A percentile compares a stretch with the other conserved stretches of the same genome.
Evolutionary conservation across 53 echinoderm and acorn worm genomes (phyloP).

Genomic region (Henricia sp.): DNA sequence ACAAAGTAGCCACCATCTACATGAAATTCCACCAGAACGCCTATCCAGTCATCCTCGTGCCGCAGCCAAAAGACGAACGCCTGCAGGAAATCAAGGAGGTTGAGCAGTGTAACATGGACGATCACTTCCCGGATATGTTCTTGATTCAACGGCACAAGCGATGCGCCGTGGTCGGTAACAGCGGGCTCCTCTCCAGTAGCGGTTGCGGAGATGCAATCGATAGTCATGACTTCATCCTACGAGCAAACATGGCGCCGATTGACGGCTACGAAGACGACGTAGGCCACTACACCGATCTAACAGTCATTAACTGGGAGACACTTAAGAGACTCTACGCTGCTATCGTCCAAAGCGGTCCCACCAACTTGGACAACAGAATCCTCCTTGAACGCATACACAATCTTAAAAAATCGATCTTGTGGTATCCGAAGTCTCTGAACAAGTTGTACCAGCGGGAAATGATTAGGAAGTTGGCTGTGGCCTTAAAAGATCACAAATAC

Average conservation of each 20-base stretch:
- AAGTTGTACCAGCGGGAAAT: conserved; percentile 68
- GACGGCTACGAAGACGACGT: conserved; percentile 71
- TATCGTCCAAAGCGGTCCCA: conserved; percentile 56
- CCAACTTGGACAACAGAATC: conserved; percentile 46
- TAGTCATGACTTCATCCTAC: conserved; percentile 71
- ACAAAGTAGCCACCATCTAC: conserved; percentile 56
- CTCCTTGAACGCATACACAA: conserved; percentile 61
- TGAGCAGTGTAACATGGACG: conserved; percentile 60
- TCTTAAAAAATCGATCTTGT: conserved; percentile 82
- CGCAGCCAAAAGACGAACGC: conserved; percentile 28
- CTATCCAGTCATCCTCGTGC: conserved; percentile 64
- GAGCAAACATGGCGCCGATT: conserved; percentile 76
- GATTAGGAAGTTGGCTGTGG: conserved; percentile 62
- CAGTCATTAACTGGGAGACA: conserved; percentile 78
- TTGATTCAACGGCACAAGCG: conserved; percentile 50
- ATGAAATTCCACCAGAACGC: conserved; percentile 79
- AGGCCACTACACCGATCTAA: conserved; percentile 69
- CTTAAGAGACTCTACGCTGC: conserved; percentile 58
- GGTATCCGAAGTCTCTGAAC: conserved; percentile 85
- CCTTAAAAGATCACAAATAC: conserved; percentile 61
- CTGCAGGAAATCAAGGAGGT: conserved; percentile 50
- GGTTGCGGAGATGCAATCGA: conserved; percentile 72
- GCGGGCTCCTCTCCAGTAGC: conserved; percentile 70
- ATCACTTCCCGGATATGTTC: conserved; percentile 69
- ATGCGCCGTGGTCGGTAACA: conserved; percentile 83